These are phyloP conservation scores for Thymelicus lineola DNA, from an alignment of 2,888 invertebrate genomes.

Conservation along the genomic window DNA sequence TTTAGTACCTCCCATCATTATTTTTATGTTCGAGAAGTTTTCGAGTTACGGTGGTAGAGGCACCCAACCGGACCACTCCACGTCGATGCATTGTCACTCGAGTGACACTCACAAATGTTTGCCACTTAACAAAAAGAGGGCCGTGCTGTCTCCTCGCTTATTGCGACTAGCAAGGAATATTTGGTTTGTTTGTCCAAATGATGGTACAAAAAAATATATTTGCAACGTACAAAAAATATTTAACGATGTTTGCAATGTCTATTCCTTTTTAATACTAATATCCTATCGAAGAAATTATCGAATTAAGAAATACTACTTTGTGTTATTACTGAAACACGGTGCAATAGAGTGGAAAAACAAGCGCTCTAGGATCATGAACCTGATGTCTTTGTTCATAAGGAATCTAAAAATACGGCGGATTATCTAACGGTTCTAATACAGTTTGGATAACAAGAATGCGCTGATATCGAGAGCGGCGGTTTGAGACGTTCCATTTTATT, in stretches of 20 bases:
- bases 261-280: no score
- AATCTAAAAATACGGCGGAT: slow-evolving; percentile 44
- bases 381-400: slow-evolving; percentile 43
- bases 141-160: slow-evolving; percentile 49
- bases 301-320: background rate
- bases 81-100: slow-evolving; percentile 67
- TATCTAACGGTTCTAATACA: slow-evolving; percentile 12
- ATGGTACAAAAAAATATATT: background rate
- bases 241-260: background rate
- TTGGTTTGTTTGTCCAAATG: slow-evolving; percentile 39
- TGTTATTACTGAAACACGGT: slow-evolving; percentile 11
- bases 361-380: slow-evolving; percentile 40
- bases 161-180: slow-evolving; percentile 36
- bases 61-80: slow-evolving; percentile 53
- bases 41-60: slow-evolving; percentile 38
- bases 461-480: no score
- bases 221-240: no score
- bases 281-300: background rate
- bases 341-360: slow-evolving; percentile 49
- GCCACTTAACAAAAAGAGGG: slow-evolving; percentile 64
- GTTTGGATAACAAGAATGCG: slow-evolving; percentile 3
- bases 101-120: slow-evolving; percentile 76
- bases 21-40: background rate
- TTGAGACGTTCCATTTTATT: no score
- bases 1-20: no score